Conservation (phyloP, 1,140 invertebrate species). For the Triops cancriformis region DNA sequence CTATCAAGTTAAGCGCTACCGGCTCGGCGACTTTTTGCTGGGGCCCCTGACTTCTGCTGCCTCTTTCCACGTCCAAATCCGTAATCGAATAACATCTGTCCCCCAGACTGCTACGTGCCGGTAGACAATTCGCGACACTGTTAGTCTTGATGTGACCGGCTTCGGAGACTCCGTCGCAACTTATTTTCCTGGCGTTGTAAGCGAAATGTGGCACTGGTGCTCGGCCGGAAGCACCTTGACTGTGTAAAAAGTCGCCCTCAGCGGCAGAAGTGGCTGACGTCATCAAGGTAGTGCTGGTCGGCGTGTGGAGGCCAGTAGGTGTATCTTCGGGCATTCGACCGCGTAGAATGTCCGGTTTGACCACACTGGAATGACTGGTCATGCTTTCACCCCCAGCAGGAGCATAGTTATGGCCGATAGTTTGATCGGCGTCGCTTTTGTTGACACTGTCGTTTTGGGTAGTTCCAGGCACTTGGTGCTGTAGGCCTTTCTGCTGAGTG, state of each 20-base stretch:
- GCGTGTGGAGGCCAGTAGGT: background rate
- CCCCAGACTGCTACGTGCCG: background rate
- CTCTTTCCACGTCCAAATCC: background rate
- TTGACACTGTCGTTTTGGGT: background rate
- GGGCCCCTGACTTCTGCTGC: background rate
- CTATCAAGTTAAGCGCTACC: background rate
- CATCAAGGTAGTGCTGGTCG: background rate
- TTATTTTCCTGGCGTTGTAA: background rate
- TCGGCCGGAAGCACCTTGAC: background rate
- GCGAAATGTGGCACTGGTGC: background rate
- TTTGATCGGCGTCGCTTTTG: background rate
- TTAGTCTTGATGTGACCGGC: background rate
- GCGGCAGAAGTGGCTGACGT: background rate
- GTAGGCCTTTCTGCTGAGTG: background rate
- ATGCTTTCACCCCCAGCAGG: background rate
- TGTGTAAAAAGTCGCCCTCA: background rate
- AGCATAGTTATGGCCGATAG: background rate
- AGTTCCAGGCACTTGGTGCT: background rate
- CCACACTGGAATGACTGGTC: background rate
- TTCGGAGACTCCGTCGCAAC: background rate
- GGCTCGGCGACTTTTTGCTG: background rate
- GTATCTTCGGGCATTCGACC: background rate
- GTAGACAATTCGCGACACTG: background rate
- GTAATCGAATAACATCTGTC: constrained; percentile 11
- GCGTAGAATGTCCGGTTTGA: background rate